Conservation (phyloP, 2,888 invertebrate genomes). For the Trachelus troglodyta region DNA sequence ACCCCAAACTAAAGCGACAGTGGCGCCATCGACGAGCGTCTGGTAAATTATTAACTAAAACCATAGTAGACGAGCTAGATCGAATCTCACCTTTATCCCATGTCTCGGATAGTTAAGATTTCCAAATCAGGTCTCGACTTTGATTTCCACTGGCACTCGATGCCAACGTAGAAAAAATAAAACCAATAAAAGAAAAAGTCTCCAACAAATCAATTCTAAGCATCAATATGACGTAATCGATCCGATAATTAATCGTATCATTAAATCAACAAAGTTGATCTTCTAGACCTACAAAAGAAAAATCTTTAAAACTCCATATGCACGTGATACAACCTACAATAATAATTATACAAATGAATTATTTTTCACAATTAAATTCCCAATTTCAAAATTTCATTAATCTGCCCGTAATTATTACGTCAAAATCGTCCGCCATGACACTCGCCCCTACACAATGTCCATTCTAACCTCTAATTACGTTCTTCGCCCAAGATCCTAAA, state of each 20-base stretch:
- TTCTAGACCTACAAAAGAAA: background rate
- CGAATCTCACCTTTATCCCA: background rate
- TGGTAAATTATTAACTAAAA: conserved; percentile 19
- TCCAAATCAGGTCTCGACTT: background rate
- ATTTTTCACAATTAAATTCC: no score
- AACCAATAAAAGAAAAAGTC: no score
- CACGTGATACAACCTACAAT: background rate
- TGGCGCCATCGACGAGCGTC: background rate
- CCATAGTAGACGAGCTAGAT: background rate
- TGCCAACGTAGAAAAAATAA: background rate
- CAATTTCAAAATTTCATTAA: no score
- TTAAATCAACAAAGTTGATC: background rate
- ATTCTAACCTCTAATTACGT: background rate
- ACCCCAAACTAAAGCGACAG: background rate
- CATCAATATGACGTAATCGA: background rate
- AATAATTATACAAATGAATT: no score
- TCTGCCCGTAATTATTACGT: no score
- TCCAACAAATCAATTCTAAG: background rate
- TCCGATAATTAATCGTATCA: background rate
- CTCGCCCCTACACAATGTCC: no score
- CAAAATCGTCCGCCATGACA: no score
- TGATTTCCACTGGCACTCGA: background rate
- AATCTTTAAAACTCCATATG: background rate
- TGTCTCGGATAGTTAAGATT: background rate
- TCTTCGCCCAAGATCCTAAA: no score